These are phyloP conservation scores for Anarhynchus alexandrinus DNA, from an alignment of 2,113 vertebrate species.

Conservation along the genomic window DNA sequence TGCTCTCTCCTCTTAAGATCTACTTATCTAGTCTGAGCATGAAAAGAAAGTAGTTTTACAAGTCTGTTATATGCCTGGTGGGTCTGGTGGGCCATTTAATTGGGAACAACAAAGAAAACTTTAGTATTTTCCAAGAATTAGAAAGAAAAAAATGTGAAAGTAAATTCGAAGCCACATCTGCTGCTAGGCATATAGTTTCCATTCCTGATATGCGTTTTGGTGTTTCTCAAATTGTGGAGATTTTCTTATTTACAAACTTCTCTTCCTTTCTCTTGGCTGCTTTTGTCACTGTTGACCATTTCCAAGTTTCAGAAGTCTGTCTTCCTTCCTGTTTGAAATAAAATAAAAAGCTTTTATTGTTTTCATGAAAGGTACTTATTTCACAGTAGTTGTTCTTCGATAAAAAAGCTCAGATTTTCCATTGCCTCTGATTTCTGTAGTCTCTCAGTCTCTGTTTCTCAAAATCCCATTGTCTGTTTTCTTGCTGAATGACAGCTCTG, in stretches of 20 bases:
- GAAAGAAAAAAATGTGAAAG: not conserved
- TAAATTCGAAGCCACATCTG: not conserved
- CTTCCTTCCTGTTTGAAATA: not conserved
- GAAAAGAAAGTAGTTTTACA: not conserved
- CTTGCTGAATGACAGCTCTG: not conserved
- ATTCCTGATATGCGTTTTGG: not conserved
- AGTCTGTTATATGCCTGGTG: not conserved
- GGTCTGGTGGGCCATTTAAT: not conserved
- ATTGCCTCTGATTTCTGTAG: not conserved
- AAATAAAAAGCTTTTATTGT: not conserved
- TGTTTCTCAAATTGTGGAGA: not conserved
- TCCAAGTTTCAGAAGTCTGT: not conserved
- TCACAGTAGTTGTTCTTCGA: not conserved
- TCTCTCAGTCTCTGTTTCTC: not conserved
- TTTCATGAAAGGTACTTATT: not conserved
- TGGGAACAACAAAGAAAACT: not conserved
- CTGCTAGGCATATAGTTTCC: not conserved
- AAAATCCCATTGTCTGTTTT: not conserved
- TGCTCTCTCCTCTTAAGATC: not conserved
- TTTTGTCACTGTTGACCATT: not conserved
- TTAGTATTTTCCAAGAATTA: not conserved
- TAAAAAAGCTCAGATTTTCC: not conserved
- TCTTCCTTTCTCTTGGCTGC: not conserved
- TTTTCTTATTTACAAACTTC: not conserved
- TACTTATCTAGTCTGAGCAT: not conserved